These are phyloP conservation scores for Laticauda colubrina DNA, from an alignment of 2,113 vertebrate genomes.

Conservation along the genomic window DNA sequence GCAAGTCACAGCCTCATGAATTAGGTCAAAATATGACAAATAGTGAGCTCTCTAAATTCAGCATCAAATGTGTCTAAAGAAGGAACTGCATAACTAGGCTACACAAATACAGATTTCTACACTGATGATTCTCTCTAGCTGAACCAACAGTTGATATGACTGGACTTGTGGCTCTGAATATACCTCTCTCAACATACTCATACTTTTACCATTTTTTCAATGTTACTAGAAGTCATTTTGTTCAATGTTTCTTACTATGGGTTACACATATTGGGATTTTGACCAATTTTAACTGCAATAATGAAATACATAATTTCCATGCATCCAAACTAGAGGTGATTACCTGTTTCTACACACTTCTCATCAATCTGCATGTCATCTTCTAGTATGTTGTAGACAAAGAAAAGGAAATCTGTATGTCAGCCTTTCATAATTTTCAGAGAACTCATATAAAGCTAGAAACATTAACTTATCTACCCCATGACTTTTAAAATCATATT, in stretches of 20 bases:
- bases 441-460: constrained; percentile 28
- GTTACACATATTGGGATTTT: not conserved
- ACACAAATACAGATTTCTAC: not conserved
- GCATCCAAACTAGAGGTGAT: constrained; percentile 31
- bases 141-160: not conserved
- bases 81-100: not conserved
- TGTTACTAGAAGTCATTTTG: not conserved
- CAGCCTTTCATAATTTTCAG: constrained; percentile 4
- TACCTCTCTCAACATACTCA: not conserved
- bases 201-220: not conserved
- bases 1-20: not conserved
- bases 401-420: not conserved
- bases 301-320: not conserved
- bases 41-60: not conserved
- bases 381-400: constrained; percentile 68
- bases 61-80: not conserved
- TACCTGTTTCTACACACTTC: constrained; percentile 93
- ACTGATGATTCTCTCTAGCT: not conserved
- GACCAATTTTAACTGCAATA: not conserved
- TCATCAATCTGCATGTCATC: constrained; percentile 89
- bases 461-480: not conserved
- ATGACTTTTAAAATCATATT: constrained; percentile 22
- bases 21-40: not conserved
- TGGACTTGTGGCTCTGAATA: not conserved
- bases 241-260: not conserved